Evolutionary conservation across 2,113 vertebrate species (phyloP).

Genomic region (Peromyscus maniculatus): DNA sequence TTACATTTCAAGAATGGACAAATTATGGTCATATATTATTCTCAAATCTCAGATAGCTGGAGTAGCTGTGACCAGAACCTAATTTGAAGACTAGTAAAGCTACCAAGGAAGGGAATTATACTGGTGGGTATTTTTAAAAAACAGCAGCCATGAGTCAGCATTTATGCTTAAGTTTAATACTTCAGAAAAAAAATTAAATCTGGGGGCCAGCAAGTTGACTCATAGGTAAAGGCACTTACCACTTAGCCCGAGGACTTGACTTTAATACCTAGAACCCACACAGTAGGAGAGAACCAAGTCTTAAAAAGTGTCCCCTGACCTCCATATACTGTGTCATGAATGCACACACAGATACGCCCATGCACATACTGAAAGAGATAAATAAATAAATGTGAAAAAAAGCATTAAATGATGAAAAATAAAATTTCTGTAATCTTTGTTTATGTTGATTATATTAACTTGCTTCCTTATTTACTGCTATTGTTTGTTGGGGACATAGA

Average conservation of each 20-base stretch:
- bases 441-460: slow-evolving; percentile 18
- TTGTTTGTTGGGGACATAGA: no score
- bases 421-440: neutral
- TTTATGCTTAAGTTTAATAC: neutral
- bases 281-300: no score
- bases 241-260: neutral
- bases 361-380: neutral
- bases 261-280: neutral
- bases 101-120: neutral
- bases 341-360: no score
- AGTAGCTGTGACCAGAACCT: neutral
- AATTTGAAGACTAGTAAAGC: neutral
- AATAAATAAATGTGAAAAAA: neutral
- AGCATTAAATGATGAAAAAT: neutral
- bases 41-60: slow-evolving; percentile 24
- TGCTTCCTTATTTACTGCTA: neutral
- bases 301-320: no score
- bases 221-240: neutral
- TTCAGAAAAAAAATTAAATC: neutral
- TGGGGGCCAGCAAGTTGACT: neutral
- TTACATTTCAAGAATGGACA: neutral
- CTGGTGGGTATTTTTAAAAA: neutral
- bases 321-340: neutral
- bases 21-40: neutral
- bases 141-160: neutral